Evolutionary conservation across 1,140 invertebrate genomes (phyloP), one percentile per base, ranked within the genome.

Genomic region (Temnothorax nylanderi): DNA sequence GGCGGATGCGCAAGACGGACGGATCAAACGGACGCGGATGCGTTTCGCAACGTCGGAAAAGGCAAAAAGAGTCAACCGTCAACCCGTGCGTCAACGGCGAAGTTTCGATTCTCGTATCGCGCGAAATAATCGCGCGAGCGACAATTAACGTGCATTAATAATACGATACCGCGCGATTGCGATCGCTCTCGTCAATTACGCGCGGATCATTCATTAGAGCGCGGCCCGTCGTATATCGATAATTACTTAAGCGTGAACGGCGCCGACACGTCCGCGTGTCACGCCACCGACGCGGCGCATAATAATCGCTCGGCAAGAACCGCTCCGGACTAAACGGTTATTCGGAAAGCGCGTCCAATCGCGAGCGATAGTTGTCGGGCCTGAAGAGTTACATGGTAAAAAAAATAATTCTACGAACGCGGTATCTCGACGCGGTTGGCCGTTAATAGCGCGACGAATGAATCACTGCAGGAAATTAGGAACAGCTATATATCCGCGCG

Each of bases 31-130:
- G n/a, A 51, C 69, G 41, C 54, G 41, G 54, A 5, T 54, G 47
- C 64, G 49, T 85, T 76, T 67, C 56, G 44, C 72, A 67, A 88
- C 41, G 47, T 86, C 37, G 62, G 26, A 16, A 77, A 32, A 69
- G 13, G 56, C 11, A 78, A 67, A 49, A 67, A 26, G 26, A 26
- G 26, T 26, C 26, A 26, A 26, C 51, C 47, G 60, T 2, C 13
- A 5, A 10, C 26, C 1, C 47, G 64, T 62, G 71, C 37, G 64
- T 69, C n/a, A 80, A 41, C 64, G 49, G n/a, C 47, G 16, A 56
- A 54, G 64, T 49, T 81, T 54, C 21, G 34, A 81, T 26, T 26
- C 47, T 44, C 34, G 47, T 8, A 7, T 11, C 47, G 47, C 47
- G 41, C 41, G 44, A 0, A 37, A 37, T 37, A 6, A 65, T 78